These are phyloP conservation scores for Doris montereyensis DNA, from an alignment of 2,888 invertebrate genomes.

Conservation along the genomic window DNA sequence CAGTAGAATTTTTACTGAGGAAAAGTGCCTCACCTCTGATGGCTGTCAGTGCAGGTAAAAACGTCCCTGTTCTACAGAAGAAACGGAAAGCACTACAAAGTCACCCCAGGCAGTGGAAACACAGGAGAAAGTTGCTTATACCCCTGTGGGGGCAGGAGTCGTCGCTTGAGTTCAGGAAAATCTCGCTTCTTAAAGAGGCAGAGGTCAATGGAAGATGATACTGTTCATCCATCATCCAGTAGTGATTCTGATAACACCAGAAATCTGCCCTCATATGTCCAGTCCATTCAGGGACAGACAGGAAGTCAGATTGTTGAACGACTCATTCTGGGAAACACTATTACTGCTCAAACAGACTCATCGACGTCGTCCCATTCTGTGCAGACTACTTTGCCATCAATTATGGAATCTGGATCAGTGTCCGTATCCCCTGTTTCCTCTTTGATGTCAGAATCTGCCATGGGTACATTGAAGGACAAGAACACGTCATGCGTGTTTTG, in stretches of 20 bases:
- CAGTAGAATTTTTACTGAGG: conserved; percentile 30
- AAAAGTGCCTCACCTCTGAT: conserved; percentile 34
- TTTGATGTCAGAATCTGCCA: not conserved
- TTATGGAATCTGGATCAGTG: not conserved
- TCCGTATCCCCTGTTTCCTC: not conserved
- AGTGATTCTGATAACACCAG: not conserved
- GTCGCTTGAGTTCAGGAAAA: conserved; percentile 40
- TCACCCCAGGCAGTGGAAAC: too few relatives aligned
- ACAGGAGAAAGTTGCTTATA: too few relatives aligned
- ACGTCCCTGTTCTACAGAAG: too few relatives aligned
- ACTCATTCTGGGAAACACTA: not conserved
- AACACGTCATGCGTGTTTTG: conserved; percentile 29
- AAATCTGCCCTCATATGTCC: not conserved
- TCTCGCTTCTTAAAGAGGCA: conserved; percentile 37
- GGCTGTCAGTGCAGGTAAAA: too few relatives aligned
- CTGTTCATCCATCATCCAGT: conserved; percentile 24
- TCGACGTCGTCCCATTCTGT: not conserved
- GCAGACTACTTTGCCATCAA: not conserved
- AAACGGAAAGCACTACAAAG: too few relatives aligned
- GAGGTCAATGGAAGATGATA: conserved; percentile 37
- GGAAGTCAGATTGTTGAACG: not conserved
- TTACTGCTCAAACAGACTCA: not conserved
- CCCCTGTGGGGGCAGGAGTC: too few relatives aligned
- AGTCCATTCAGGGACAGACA: not conserved
- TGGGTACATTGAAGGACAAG: not conserved